Percentiles rank a stretch among this genome's conserved stretches.
Evolutionary conservation across 1,140 invertebrate species (phyloP).

Genomic region (Drosophila lowei): DNA sequence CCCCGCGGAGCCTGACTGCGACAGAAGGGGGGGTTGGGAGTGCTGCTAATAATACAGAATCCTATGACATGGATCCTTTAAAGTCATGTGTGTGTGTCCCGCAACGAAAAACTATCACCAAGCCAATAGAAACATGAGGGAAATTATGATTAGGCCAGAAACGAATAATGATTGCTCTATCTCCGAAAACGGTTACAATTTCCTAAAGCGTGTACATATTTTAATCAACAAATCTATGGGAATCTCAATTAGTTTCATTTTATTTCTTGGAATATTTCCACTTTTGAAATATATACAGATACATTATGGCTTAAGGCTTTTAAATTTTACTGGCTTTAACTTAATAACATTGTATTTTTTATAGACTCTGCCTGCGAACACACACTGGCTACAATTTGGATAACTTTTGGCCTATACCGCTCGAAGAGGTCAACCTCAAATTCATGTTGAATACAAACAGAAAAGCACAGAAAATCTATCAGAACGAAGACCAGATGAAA

Average conservation of each 20-base stretch:
- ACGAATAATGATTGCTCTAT: constrained; percentile 2
- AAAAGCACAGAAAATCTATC: constrained; percentile 1
- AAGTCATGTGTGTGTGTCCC: constrained; percentile 16
- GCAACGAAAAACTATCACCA: constrained; percentile 7
- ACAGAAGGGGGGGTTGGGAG: background rate
- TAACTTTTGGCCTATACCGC: constrained; percentile 1
- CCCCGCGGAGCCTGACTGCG: background rate
- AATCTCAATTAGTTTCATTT: no score
- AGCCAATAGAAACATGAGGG: constrained; percentile 14
- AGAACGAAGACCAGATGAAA: constrained; percentile 17
- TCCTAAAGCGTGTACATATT: no score
- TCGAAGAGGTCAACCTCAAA: background rate
- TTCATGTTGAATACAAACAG: constrained; percentile 48
- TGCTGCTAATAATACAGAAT: constrained; percentile 35
- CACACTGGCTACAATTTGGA: background rate
- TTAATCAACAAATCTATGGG: no score
- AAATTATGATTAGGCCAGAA: background rate
- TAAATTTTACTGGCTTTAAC: no score
- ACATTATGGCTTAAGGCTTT: no score
- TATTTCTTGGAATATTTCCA: no score
- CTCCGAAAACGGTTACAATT: background rate
- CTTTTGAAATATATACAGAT: no score
- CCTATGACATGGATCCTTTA: constrained; percentile 40
- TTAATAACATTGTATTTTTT: no score
- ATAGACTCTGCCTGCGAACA: no score